Evolutionary conservation across 2,797 vertebrate genomes (phyloP), one percentile per base, ranked within the genome.

Genomic region (Pagetopsis macropterus): DNA sequence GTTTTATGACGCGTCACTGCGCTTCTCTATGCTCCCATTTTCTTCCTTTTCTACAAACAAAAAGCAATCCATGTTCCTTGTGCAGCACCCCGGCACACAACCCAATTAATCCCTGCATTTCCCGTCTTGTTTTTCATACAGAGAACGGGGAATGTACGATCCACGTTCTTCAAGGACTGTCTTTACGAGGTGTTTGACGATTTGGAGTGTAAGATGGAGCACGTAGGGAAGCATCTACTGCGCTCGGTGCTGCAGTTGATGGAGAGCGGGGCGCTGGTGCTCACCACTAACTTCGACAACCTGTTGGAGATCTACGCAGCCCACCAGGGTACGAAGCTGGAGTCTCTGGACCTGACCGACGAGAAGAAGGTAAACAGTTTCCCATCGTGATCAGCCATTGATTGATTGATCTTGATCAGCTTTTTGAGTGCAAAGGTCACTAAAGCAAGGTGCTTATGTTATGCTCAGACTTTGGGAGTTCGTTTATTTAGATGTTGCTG

Each of bases 241-340:
- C 94, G 96, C 66, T 98, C 97, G 0, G 97, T 99, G 82, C 94
- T 99, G 65, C 96, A 97, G 82, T 27, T 99, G 59, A 99, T 99
- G 97, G 97, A 98, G 85, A 96, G 96, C 0, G 98, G 97, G 0
- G 95, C 98, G 0, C 93, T 98, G 3, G 97, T 99, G 12, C 92
- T 99, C 79, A 98, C 98, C 31, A 99, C 98, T 0, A 99, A 99
- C 92, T 98, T 99, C 0, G 98, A 99, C 88, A 98, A 98, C 91
- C 93, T 99, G 74, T 82, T 99, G 87, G 98, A 99, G 88, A 96
- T 99, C 70, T 98, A 98, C 0, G 97, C 97, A 1, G 95, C 96
- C 0, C 96, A 98, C 76, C 97, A 98, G 85, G 97, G 93, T 73
- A 98, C 97, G 69, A 95, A 96, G 2, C 95, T 99, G 12, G 97